Evolutionary conservation across 2,888 invertebrate species (phyloP), one percentile per base, ranked within the genome.

Genomic region (Dascillus cervinus): DNA sequence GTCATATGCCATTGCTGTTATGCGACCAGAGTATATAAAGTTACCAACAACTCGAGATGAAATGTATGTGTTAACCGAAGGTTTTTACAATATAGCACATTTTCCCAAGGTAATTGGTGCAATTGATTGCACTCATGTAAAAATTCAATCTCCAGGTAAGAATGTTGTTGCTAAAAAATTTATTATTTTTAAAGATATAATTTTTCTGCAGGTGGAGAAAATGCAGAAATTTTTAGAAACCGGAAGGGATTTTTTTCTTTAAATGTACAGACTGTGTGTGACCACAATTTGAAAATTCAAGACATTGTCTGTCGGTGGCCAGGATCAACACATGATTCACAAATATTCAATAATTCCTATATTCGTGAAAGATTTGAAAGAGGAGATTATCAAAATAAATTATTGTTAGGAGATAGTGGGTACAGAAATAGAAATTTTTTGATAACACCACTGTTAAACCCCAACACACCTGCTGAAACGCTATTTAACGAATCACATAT

Each of bases 261-360:
- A 3, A 53, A 53, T 44, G 44, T 49, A 0, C 47, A 56, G 41
- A 41, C 37, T 6, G 32, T 53, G 4, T 37, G 45, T 19, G 39
- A 46, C 34, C 37, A 52, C 6, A 21, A 44, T 8, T 39, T 42
- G 9, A 29, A 21, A 26, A 44, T 53, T 21, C 21, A 26, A 11
- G 39, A 53, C 29, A 39, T 55, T 12, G 50, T 53, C 6, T 39
- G 41, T 13, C 32, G 52, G 9, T 55, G 53, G 50, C 50, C 50
- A 22, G 51, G 51, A 11, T 44, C 31, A 33, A 27, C 29, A 3
- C 32, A 41, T 26, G 34, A 28, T 15, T 14, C 22, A 13, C 22
- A 22, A 10, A 36, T 37, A 12, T 37, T 34, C 23, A 34, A 30
- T 15, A 34, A 34, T 32, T 27, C 27, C 3, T 4, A 5, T 1